Conservation (phyloP, 2,113 vertebrate species). For the Ahaetulla prasina region DNA sequence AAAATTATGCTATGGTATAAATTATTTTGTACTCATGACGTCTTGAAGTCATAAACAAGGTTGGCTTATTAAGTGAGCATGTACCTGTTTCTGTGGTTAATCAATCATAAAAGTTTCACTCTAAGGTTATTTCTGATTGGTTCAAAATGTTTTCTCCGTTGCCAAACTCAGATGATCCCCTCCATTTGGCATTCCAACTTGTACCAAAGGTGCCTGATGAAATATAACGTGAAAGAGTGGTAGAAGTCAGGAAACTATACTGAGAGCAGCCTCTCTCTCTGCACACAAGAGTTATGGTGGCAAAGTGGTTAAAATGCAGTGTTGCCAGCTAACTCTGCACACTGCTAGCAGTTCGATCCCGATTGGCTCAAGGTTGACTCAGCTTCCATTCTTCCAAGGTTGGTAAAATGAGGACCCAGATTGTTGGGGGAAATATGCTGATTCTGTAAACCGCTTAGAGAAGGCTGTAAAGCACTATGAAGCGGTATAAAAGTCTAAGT, state of each 20-base stretch:
- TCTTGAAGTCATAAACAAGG: slow-evolving; percentile 6
- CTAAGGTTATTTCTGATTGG: slow-evolving; percentile 4
- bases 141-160: neutral
- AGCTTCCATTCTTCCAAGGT: too few relatives aligned
- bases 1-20: neutral
- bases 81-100: neutral
- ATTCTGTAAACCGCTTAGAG: too few relatives aligned
- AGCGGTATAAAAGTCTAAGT: too few relatives aligned
- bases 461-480: too few relatives aligned
- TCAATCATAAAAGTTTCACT: neutral
- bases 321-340: too few relatives aligned
- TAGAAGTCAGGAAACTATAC: neutral
- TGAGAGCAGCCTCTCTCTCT: neutral
- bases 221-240: neutral
- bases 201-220: neutral
- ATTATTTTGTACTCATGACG: neutral
- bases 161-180: neutral
- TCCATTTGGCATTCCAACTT: neutral
- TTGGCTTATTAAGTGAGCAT: neutral
- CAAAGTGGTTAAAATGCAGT: too few relatives aligned
- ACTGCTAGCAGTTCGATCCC: too few relatives aligned
- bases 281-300: neutral
- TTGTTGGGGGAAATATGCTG: too few relatives aligned
- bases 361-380: too few relatives aligned
- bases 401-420: too few relatives aligned